A percentile compares a stretch with the other conserved stretches of the same genome.
These are phyloP conservation scores for Leptonema lineaticorne DNA, from an alignment of 1,140 invertebrate species.

Conservation along the genomic window DNA sequence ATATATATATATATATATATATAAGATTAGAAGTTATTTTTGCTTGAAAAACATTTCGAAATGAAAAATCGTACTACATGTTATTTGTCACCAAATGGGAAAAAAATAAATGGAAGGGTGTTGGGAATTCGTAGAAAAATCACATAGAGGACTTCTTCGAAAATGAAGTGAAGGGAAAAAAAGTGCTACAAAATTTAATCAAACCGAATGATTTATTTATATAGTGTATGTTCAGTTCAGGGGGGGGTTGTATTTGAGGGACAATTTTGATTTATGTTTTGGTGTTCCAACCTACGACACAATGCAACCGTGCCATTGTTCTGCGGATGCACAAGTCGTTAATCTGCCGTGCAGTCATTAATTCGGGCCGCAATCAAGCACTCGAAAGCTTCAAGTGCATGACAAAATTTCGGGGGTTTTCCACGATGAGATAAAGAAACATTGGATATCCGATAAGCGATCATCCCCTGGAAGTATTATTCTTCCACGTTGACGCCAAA, in stretches of 20 bases:
- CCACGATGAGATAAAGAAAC: conserved; percentile 30
- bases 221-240: no score
- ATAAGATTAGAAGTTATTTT: no score
- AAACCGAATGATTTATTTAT: no score
- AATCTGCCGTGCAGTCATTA: conserved; percentile 23
- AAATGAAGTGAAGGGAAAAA: no score
- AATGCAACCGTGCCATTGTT: conserved; percentile 4
- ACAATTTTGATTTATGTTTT: conserved; percentile 16
- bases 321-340: conserved; percentile 1
- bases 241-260: neutral
- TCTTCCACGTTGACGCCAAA: conserved; percentile 1
- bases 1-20: no score
- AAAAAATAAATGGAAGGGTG: no score
- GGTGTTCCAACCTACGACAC: neutral
- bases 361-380: conserved; percentile 13
- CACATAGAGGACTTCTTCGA: no score
- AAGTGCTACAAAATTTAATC: no score
- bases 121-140: no score
- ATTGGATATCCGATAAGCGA: conserved; percentile 22
- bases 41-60: no score
- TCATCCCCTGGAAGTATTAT: conserved; percentile 16
- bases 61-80: no score
- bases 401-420: neutral
- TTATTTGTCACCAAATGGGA: no score
- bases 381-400: neutral